Conservation (phyloP, 2,888 invertebrate genomes). For the Agrotis exclamationis region DNA sequence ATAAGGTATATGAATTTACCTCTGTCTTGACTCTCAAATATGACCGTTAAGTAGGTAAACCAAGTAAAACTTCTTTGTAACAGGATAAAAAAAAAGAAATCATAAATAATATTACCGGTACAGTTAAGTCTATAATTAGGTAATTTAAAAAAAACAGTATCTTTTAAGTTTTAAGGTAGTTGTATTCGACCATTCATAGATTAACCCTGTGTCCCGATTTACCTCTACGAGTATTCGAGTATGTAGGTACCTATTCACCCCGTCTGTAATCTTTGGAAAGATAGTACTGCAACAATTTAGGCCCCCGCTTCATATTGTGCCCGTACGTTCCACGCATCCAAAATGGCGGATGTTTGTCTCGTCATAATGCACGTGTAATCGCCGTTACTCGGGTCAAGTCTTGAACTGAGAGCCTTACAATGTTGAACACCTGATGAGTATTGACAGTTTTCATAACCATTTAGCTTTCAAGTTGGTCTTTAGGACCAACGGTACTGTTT, state of each 20-base stretch:
- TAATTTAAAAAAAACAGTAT: too few relatives aligned
- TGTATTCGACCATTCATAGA: too few relatives aligned
- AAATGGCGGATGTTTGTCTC: constrained; percentile 56
- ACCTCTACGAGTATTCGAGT: too few relatives aligned
- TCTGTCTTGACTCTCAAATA: background rate
- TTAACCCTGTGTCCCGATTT: too few relatives aligned
- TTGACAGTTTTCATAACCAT: constrained; percentile 44
- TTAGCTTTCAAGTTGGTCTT: constrained; percentile 38
- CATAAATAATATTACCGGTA: too few relatives aligned
- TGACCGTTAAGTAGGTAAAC: background rate
- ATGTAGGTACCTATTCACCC: too few relatives aligned
- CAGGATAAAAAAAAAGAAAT: too few relatives aligned
- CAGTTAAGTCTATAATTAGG: too few relatives aligned
- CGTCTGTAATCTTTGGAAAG: background rate
- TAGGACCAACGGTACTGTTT: background rate
- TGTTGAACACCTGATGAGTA: constrained; percentile 39
- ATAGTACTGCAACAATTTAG: constrained; percentile 21
- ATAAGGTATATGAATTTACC: too few relatives aligned
- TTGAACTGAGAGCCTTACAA: constrained; percentile 27
- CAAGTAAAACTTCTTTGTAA: too few relatives aligned
- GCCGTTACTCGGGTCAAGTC: constrained; percentile 54
- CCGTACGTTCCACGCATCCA: constrained; percentile 46
- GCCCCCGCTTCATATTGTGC: background rate
- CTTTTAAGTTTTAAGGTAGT: too few relatives aligned
- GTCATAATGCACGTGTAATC: constrained; percentile 64